Conservation (phyloP, 2,113 vertebrate genomes). For the Falcunculus frontatus region DNA sequence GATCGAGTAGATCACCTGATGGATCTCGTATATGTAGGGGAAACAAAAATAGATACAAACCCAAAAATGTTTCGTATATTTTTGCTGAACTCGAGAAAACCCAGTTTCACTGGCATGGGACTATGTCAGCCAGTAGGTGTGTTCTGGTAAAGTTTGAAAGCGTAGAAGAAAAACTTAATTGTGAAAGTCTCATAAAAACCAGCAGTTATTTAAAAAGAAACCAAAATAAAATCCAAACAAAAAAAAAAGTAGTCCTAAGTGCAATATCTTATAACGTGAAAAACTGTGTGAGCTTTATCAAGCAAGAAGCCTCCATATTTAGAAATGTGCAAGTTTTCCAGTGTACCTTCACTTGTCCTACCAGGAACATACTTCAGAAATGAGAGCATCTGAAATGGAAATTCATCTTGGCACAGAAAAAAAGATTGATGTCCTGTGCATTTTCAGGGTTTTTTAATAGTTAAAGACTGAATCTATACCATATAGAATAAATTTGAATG, state of each 20-base stretch:
- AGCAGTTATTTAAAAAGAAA: not conserved
- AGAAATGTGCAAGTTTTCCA: not conserved
- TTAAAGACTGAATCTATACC: not conserved
- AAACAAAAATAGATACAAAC: not conserved
- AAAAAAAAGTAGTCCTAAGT: not conserved
- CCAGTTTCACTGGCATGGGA: not conserved
- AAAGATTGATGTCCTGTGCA: not conserved
- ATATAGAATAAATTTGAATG: not conserved
- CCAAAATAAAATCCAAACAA: not conserved
- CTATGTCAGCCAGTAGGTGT: not conserved
- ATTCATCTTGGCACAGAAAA: not conserved
- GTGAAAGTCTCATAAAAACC: not conserved
- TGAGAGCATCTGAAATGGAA: not conserved
- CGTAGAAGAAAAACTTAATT: not conserved
- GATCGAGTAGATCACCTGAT: fast-evolving
- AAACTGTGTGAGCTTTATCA: not conserved
- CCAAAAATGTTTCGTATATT: not conserved
- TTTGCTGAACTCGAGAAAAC: not conserved
- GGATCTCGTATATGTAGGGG: not conserved
- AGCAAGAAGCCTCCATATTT: not conserved
- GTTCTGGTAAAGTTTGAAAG: not conserved
- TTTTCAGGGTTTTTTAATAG: not conserved
- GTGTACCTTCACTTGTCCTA: not conserved
- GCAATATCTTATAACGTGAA: not conserved
- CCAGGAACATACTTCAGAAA: not conserved